These are phyloP conservation scores for Meta bourneti DNA, from an alignment of 2,888 invertebrate species.

Conservation along the genomic window DNA sequence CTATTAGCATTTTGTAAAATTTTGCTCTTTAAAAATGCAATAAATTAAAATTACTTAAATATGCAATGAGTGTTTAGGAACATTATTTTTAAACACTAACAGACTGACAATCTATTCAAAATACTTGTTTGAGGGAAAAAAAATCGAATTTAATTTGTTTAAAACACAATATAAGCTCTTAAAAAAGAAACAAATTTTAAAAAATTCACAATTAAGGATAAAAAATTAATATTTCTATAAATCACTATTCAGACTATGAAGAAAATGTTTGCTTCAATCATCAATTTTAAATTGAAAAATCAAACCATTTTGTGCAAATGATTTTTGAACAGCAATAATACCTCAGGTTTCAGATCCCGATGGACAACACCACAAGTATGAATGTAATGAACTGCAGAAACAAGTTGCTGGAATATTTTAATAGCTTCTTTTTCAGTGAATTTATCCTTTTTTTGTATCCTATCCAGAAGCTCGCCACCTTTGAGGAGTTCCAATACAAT, in stretches of 20 bases:
- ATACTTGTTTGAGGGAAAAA: too few relatives aligned
- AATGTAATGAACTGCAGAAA: constrained; percentile 91
- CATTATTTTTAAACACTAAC: too few relatives aligned
- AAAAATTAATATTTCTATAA: not conserved
- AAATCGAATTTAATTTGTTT: too few relatives aligned
- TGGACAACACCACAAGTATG: constrained; percentile 93
- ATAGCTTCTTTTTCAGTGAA: constrained; percentile 90
- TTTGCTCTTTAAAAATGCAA: too few relatives aligned
- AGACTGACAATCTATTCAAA: too few relatives aligned
- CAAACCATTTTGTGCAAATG: not conserved
- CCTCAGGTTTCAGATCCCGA: constrained; percentile 96
- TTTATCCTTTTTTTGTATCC: constrained; percentile 85
- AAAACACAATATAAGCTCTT: too few relatives aligned
- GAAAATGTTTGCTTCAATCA: not conserved
- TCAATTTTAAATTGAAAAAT: not conserved
- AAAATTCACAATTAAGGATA: not conserved
- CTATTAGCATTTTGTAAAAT: too few relatives aligned
- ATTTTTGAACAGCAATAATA: constrained; percentile 79
- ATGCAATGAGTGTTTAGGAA: too few relatives aligned
- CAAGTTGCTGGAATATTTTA: constrained; percentile 90
- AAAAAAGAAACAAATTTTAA: too few relatives aligned
- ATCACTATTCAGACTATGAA: not conserved
- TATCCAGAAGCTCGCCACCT: constrained; percentile 90
- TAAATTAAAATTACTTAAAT: too few relatives aligned
- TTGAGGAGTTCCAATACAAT: constrained; percentile 91